A percentile compares a stretch with the other conserved stretches of the same genome.
phyloP scores from a whole-genome alignment of 2,888 invertebrate species.

The Epinotia nisella region DNA sequence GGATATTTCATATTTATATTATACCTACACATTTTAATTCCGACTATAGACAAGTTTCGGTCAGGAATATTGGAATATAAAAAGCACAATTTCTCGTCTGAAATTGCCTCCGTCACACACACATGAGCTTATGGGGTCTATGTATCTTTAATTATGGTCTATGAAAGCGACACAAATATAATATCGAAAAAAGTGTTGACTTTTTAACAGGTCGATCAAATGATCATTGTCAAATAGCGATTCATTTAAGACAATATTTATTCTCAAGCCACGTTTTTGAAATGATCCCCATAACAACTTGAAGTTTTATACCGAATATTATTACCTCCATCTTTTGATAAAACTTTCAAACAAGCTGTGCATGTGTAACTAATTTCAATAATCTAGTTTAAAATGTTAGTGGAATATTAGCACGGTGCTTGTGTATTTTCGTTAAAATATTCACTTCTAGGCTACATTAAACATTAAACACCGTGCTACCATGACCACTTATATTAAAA shows the following conservation, averaged over 20 bases:
- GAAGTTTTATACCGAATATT: not conserved
- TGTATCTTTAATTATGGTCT: not conserved
- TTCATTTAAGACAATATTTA: too few relatives aligned
- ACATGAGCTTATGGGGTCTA: not conserved
- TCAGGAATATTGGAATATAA: not conserved
- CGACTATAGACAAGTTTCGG: not conserved
- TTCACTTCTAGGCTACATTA: not conserved
- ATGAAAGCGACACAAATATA: not conserved
- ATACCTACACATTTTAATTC: not conserved
- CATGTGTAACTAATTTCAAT: too few relatives aligned
- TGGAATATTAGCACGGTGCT: slow-evolving; percentile 1
- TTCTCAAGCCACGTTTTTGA: too few relatives aligned
- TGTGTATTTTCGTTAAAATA: not conserved
- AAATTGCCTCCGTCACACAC: too few relatives aligned
- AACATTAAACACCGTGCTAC: not conserved
- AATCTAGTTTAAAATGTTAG: not conserved
- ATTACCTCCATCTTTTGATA: not conserved
- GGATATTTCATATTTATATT: not conserved
- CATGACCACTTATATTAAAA: not conserved
- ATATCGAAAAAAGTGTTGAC: not conserved
- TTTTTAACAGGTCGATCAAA: too few relatives aligned
- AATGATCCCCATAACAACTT: not conserved
- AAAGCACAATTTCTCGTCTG: not conserved
- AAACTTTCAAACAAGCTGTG: not conserved
- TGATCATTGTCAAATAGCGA: too few relatives aligned